Conservation (phyloP, 2,888 invertebrate species). For the Lasioglossum vierecki region DNA sequence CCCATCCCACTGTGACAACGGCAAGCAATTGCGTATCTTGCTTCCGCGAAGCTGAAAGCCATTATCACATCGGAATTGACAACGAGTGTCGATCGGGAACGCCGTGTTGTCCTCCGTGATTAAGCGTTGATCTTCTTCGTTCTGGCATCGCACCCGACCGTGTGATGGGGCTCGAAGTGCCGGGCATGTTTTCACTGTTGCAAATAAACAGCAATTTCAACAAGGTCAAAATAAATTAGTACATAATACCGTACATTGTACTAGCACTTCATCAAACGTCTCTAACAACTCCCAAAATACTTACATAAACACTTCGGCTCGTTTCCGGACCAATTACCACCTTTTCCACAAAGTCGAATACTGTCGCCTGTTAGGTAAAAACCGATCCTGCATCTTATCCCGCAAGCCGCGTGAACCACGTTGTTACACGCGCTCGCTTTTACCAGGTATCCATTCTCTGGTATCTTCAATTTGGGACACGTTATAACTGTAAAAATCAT, state of each 20-base stretch:
- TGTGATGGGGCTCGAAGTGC: constrained; percentile 85
- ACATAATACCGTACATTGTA: too few relatives aligned
- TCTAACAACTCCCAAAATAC: constrained; percentile 73
- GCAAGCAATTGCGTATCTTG: constrained; percentile 87
- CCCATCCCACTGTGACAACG: constrained; percentile 89
- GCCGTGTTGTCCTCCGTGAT: constrained; percentile 78
- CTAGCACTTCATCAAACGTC: too few relatives aligned
- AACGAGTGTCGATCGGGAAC: constrained; percentile 87
- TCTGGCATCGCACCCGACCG: constrained; percentile 85
- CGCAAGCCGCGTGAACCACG: constrained; percentile 89
- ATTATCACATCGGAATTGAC: constrained; percentile 87
- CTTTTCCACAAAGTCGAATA: constrained; percentile 87
- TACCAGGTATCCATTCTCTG: constrained; percentile 89
- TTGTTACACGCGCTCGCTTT: constrained; percentile 86
- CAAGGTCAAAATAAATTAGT: not conserved
- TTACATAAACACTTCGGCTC: constrained; percentile 87
- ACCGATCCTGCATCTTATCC: constrained; percentile 88
- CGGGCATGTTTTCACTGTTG: constrained; percentile 87
- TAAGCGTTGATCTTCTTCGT: constrained; percentile 82
- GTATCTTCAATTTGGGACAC: constrained; percentile 86
- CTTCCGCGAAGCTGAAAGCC: constrained; percentile 88
- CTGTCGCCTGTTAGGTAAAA: constrained; percentile 85
- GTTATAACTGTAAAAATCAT: constrained; percentile 84
- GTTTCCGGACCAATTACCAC: constrained; percentile 89
- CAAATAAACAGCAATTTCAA: not conserved